Conservation (phyloP, 2,113 vertebrate genomes). For the Dipodomys spectabilis region DNA sequence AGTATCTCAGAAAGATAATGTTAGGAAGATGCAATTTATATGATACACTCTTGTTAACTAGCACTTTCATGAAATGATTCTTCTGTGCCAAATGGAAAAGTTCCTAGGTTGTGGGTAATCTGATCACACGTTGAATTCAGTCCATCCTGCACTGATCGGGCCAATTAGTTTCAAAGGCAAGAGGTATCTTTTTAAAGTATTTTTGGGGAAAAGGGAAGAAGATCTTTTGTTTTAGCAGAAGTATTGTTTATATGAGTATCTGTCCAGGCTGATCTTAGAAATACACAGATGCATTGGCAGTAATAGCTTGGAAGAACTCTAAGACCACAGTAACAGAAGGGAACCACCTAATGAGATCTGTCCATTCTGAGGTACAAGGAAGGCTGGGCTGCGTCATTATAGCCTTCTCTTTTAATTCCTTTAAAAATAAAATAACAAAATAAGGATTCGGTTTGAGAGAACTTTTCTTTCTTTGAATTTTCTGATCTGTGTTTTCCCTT, state of each 20-base stretch:
- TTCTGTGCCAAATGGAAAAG: background rate
- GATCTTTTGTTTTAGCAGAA: background rate
- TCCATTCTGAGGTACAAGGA: background rate
- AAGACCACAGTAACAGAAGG: background rate
- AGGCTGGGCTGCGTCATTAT: background rate
- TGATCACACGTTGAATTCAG: background rate
- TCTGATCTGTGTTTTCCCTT: background rate
- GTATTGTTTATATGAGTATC: background rate
- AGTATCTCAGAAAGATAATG: background rate
- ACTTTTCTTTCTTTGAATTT: constrained; percentile 8
- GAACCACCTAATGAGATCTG: background rate
- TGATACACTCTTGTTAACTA: background rate
- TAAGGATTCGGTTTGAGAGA: background rate
- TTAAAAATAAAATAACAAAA: background rate
- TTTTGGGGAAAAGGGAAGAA: background rate
- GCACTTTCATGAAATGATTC: background rate
- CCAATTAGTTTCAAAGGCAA: background rate
- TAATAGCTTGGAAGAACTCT: background rate
- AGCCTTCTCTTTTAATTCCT: background rate
- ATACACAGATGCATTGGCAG: background rate
- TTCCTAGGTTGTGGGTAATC: background rate
- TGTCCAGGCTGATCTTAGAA: background rate
- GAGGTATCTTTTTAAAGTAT: background rate
- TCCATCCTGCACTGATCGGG: background rate
- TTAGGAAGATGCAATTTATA: background rate